These are phyloP conservation scores for Campaea margaritaria DNA, from an alignment of 2,888 invertebrate genomes.

Conservation along the genomic window DNA sequence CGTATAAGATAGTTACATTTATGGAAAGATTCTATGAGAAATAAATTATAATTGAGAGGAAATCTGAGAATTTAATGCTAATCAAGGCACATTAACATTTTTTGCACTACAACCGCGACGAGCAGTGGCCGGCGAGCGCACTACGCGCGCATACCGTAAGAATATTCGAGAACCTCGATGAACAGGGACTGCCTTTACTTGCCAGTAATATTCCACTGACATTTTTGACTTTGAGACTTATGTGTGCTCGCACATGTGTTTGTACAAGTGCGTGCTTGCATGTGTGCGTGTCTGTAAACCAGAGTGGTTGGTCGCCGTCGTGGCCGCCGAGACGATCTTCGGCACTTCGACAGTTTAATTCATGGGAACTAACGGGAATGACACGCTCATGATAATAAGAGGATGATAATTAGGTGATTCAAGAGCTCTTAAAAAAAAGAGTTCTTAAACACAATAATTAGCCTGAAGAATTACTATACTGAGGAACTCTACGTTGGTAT, in stretches of 20 bases:
- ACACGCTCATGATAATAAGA: background rate
- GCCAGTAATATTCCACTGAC: constrained; percentile 74
- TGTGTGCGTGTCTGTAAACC: constrained; percentile 38
- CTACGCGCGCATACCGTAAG: constrained; percentile 44
- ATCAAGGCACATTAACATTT: constrained; percentile 10
- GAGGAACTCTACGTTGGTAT: background rate
- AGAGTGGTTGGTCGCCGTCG: constrained; percentile 5
- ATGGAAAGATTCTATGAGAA: constrained; percentile 2
- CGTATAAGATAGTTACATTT: constrained; percentile 25
- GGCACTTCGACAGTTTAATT: constrained; percentile 18
- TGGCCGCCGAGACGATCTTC: background rate
- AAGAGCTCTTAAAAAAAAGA: no score
- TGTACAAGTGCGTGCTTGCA: constrained; percentile 49
- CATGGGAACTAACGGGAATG: constrained; percentile 29
- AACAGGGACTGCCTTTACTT: constrained; percentile 46
- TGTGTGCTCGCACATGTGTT: constrained; percentile 50
- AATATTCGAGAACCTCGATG: constrained; percentile 67
- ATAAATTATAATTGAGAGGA: constrained; percentile 14
- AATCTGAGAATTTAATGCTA: constrained; percentile 12
- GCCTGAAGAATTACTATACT: background rate
- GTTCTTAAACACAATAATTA: no score
- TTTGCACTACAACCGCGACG: constrained; percentile 27
- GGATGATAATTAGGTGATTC: no score
- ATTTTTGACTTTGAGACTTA: constrained; percentile 61
- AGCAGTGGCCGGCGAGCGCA: constrained; percentile 26